Conservation (phyloP, 2,888 invertebrate genomes). For the Periphyllus acericola region DNA sequence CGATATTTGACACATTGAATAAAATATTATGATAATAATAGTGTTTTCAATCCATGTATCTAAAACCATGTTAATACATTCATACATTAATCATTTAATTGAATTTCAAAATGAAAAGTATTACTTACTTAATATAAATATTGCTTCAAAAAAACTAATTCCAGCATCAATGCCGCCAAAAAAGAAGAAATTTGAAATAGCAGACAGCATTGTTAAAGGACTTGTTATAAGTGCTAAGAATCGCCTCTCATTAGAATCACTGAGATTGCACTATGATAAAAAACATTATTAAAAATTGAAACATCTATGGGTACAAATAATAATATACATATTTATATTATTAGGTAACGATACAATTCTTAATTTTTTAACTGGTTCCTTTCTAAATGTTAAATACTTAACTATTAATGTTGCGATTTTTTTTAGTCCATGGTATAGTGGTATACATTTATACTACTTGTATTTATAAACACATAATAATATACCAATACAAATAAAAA, state of each 20-base stretch:
- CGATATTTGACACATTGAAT: conserved; percentile 73
- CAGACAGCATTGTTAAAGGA: conserved; percentile 81
- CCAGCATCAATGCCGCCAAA: conserved; percentile 82
- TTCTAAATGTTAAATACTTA: not conserved
- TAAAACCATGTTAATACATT: conserved; percentile 65
- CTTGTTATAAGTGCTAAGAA: conserved; percentile 76
- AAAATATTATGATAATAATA: conserved; percentile 69
- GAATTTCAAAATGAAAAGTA: not conserved
- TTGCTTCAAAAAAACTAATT: conserved; percentile 52
- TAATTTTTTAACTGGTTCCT: too few species aligned
- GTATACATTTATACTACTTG: too few species aligned
- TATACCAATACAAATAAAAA: not conserved
- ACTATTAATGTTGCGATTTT: not conserved
- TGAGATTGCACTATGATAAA: conserved; percentile 63
- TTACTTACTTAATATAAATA: conserved; percentile 55
- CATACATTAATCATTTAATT: not conserved
- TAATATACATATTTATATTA: too few species aligned
- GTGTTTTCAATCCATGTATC: conserved; percentile 66
- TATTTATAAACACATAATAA: not conserved
- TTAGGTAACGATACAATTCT: not conserved
- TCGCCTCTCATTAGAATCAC: conserved; percentile 70
- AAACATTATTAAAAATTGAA: not conserved
- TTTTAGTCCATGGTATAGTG: not conserved
- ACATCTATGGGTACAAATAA: not conserved
- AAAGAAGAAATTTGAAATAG: conserved; percentile 88